These are phyloP conservation scores for Hylomyscus alleni DNA, from an alignment of 2,797 vertebrate species.

Conservation along the genomic window DNA sequence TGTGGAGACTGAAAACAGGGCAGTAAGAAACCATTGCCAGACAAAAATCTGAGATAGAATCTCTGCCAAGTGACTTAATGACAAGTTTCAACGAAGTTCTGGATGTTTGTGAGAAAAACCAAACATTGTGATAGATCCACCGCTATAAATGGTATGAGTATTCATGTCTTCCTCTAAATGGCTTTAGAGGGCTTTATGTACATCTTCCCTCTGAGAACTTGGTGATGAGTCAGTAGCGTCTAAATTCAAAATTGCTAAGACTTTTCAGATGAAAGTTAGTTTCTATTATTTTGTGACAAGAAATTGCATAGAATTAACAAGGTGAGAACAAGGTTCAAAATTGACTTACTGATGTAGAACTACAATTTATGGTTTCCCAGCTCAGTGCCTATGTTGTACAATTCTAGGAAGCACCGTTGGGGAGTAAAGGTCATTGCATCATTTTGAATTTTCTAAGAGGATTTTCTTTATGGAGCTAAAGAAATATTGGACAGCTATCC, in stretches of 20 bases:
- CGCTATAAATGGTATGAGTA: slow-evolving; percentile 42
- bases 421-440: neutral
- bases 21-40: slow-evolving; percentile 57
- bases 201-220: neutral
- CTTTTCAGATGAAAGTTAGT: slow-evolving; percentile 38
- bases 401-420: neutral
- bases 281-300: slow-evolving; percentile 44
- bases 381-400: neutral
- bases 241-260: slow-evolving; percentile 23
- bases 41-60: slow-evolving; percentile 54
- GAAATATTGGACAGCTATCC: neutral
- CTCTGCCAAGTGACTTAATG: slow-evolving; percentile 56
- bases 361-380: slow-evolving; percentile 26
- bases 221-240: slow-evolving; percentile 14
- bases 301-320: slow-evolving; percentile 29
- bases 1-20: slow-evolving; percentile 33
- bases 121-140: slow-evolving; percentile 1
- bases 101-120: slow-evolving; percentile 53
- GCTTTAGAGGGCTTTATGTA: neutral
- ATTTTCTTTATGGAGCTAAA: slow-evolving; percentile 15
- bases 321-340: slow-evolving; percentile 14
- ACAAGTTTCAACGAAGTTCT: slow-evolving; percentile 64
- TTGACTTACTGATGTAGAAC: slow-evolving; percentile 11
- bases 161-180: slow-evolving; percentile 40
- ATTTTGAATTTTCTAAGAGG: neutral